These are phyloP conservation scores for Bucco capensis DNA, from an alignment of 2,113 vertebrate species.

Conservation along the genomic window DNA sequence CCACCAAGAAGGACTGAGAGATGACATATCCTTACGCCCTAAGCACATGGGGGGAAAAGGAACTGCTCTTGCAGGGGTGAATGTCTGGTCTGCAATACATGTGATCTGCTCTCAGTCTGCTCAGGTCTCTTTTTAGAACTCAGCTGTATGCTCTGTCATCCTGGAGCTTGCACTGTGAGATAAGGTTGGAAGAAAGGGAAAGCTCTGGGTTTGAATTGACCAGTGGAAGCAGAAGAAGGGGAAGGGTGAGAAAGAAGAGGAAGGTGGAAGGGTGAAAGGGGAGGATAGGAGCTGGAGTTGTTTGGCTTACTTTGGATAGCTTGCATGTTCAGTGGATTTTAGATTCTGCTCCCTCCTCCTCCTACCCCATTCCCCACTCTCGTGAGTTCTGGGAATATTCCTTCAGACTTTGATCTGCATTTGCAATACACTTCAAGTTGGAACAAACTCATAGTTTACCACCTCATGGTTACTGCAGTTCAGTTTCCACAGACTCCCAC, in stretches of 20 bases:
- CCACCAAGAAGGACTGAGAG: not conserved
- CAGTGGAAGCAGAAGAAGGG: not conserved
- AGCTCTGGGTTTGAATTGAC: not conserved
- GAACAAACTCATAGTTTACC: conserved; percentile 52
- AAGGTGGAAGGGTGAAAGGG: not conserved
- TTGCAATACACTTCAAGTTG: conserved; percentile 57
- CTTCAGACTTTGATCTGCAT: conserved; percentile 53
- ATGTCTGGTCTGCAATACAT: not conserved
- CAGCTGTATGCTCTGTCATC: not conserved
- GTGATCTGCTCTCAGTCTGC: not conserved
- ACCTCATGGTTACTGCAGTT: conserved; percentile 26
- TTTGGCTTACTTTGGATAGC: not conserved
- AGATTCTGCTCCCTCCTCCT: not conserved
- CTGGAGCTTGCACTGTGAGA: accelerated
- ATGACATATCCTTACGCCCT: not conserved
- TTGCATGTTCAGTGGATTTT: not conserved
- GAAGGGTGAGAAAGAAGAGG: not conserved
- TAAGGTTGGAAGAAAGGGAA: not conserved
- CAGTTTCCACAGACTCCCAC: conserved; percentile 45
- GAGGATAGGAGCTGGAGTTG: not conserved
- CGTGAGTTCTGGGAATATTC: conserved; percentile 44
- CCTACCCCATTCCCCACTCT: not conserved
- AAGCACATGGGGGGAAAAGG: not conserved
- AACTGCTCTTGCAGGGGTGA: not conserved
- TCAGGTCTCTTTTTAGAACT: not conserved